Evolutionary conservation across 2,888 invertebrate genomes (phyloP).

Genomic region (Temnothorax rugatulus): DNA sequence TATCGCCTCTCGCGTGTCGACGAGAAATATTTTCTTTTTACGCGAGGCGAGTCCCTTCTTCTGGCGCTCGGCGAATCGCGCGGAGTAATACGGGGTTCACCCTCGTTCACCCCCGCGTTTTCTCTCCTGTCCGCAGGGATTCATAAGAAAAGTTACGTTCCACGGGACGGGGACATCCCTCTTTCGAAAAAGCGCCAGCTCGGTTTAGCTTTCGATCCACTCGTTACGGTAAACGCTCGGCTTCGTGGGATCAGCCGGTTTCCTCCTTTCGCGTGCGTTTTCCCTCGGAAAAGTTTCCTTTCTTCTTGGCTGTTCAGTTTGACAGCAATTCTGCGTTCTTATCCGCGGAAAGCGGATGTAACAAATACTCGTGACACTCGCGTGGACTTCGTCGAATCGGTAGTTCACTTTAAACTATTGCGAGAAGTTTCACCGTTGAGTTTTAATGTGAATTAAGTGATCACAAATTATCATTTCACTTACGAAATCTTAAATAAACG

Average conservation of each 20-base stretch:
- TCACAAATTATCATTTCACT: neutral
- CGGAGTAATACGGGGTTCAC: slow-evolving; percentile 40
- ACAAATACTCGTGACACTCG: neutral
- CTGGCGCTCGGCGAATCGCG: slow-evolving; percentile 9
- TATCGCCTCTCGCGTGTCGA: slow-evolving; percentile 35
- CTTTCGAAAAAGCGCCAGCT: slow-evolving; percentile 45
- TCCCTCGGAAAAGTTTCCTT: slow-evolving; percentile 22
- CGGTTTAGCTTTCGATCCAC: slow-evolving; percentile 60
- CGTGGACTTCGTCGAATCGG: neutral
- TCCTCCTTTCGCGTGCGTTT: slow-evolving; percentile 6
- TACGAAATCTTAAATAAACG: neutral
- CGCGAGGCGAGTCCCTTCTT: slow-evolving; percentile 20
- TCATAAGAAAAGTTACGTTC: slow-evolving; percentile 79
- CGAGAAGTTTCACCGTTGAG: neutral
- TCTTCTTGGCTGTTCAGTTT: slow-evolving; percentile 25
- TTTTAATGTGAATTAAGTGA: neutral
- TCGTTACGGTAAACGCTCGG: slow-evolving; percentile 64
- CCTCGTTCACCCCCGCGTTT: slow-evolving; percentile 56
- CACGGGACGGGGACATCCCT: slow-evolving; percentile 63
- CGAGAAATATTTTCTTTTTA: slow-evolving; percentile 57
- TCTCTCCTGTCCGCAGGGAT: slow-evolving; percentile 75
- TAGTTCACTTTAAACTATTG: neutral
- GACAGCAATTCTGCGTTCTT: neutral
- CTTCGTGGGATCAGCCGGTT: slow-evolving; percentile 81
- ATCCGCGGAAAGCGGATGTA: neutral